Percentiles rank a stretch among this genome's conserved stretches.
These are phyloP conservation scores for Gavia stellata DNA, from an alignment of 2,113 vertebrate genomes.

Conservation along the genomic window DNA sequence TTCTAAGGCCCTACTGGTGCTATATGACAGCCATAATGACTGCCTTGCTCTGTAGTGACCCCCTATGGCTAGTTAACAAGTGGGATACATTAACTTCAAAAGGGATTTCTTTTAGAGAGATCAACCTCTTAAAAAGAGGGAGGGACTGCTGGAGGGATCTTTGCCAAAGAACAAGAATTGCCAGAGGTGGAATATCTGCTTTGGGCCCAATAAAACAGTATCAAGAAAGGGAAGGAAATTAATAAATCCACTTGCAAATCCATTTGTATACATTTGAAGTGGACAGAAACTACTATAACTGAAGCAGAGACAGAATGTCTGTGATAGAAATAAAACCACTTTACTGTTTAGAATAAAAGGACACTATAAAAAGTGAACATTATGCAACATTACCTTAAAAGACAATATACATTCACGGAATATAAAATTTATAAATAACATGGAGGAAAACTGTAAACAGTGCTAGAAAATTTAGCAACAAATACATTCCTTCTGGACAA, in stretches of 20 bases:
- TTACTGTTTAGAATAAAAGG: constrained; percentile 85
- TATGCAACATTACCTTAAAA: constrained; percentile 80
- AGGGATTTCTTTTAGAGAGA: neutral
- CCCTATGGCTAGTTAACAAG: constrained; percentile 1
- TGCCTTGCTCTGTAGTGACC: constrained; percentile 26
- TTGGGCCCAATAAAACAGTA: neutral
- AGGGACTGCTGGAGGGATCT: neutral
- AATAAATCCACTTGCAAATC: neutral
- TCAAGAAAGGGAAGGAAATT: neutral
- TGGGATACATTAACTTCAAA: neutral
- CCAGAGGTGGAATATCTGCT: neutral
- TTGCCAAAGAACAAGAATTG: neutral
- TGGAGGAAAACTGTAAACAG: constrained; percentile 82
- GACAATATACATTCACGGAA: constrained; percentile 86
- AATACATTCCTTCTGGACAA: constrained; percentile 78
- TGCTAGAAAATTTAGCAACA: constrained; percentile 82
- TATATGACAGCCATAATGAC: neutral
- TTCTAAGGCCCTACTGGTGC: neutral
- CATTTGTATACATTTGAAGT: neutral
- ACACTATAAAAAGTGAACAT: constrained; percentile 86
- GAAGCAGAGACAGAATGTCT: constrained; percentile 57
- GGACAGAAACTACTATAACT: constrained; percentile 23
- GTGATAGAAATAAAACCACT: constrained; percentile 85
- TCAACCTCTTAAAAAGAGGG: neutral
- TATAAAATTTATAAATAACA: constrained; percentile 89